These are phyloP conservation scores for Strix aluco DNA, from an alignment of 2,113 vertebrate species.

Conservation along the genomic window DNA sequence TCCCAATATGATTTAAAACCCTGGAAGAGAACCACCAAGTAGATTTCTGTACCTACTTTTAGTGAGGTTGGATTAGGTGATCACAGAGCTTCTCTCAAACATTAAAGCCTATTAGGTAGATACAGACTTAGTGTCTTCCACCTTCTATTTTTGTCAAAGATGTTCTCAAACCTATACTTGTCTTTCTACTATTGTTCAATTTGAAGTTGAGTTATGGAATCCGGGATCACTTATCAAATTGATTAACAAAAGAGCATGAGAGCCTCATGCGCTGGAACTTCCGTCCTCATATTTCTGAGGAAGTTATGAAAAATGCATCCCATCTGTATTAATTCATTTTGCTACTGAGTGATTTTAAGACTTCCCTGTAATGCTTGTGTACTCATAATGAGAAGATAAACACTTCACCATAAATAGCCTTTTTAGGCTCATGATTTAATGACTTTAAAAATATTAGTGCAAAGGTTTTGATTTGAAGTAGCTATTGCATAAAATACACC, in stretches of 20 bases:
- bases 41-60: background rate
- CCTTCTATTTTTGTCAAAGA: background rate
- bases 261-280: background rate
- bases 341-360: background rate
- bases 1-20: background rate
- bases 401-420: background rate
- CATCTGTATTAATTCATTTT: background rate
- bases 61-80: background rate
- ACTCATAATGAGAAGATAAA: background rate
- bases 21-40: background rate
- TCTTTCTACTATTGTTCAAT: background rate
- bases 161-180: background rate
- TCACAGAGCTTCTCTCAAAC: background rate
- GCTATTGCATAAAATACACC: background rate
- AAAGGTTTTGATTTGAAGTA: background rate
- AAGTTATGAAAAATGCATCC: background rate
- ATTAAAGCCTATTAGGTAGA: background rate
- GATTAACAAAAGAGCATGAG: background rate
- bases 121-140: background rate
- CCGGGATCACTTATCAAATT: background rate
- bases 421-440: background rate
- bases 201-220: background rate
- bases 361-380: background rate
- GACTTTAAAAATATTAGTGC: background rate
- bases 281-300: background rate